Base-by-base conservation (phyloP, 2,888 invertebrate genomes). In the Melanchra persicariae region DNA sequence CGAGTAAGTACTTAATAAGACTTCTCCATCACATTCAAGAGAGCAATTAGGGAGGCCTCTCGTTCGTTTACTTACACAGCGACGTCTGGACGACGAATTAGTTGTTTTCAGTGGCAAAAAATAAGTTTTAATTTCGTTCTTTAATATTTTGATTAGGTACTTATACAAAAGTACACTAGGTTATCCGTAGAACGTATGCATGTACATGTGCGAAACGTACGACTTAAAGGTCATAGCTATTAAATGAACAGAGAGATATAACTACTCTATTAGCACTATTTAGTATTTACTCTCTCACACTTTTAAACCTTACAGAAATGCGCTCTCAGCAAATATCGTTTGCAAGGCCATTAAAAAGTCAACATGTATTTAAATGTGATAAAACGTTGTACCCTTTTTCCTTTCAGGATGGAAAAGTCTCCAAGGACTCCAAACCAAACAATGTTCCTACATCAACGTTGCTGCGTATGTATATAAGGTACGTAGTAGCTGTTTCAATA, bases 11-110 rank as follows among this genome's bases (percentile, higher is more conserved):
- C 37, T 57, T 75, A 70, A 82, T 77, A 71, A 72, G 71, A 72
- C 73, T 75, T 70, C 70, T 82, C 62, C 72, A 76, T 82, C 71
- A 72, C 75, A 75, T 84, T 74, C 77, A 76, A 80, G 71, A 83
- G 65, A 80, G 83, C 64, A 85, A 78, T 85, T 83, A 84, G 61
- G 55, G 43, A 60, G 63, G 58, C 60, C 64, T 71, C 59, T 68
- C 57, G 52, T 77, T 63, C 70, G 70, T 77, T 68, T 63, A 74
- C 64, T 68, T 63, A 74, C 64, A 73, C 70, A 26, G 37, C 26
- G 64, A 43, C 34, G 54, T 68, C 66, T 77, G 52, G 68, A 51
- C 57, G 34, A 17, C 64, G 34, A 74, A 76, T 74, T 72, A 74
- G 55, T 66, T 55, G 67, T 67, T 45, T 26, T 52, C 72, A 70